Percentiles rank a stretch among this genome's conserved stretches.
phyloP scores from a whole-genome alignment of 2,797 vertebrate species.

The Chaetophractus vellerosus region DNA sequence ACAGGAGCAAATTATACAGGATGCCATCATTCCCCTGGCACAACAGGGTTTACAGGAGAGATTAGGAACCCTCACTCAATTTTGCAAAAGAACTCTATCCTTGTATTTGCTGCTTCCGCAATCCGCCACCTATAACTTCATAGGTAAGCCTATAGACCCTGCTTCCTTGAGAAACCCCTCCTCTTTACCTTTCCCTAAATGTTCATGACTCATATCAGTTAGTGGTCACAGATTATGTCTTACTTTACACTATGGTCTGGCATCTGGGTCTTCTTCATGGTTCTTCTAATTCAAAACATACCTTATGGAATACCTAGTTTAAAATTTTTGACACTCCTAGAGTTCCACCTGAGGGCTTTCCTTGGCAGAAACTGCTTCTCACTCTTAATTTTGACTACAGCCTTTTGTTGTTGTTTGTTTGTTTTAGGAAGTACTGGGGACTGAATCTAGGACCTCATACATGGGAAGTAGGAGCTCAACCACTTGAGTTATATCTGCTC shows the following conservation, averaged over 20 bases:
- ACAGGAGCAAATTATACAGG: background rate
- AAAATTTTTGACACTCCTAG: conserved; percentile 3
- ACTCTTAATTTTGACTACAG: conserved; percentile 14
- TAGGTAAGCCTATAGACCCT: background rate
- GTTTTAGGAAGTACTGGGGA: no score
- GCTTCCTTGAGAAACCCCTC: background rate
- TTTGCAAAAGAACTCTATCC: conserved; percentile 48
- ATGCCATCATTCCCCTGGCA: conserved; percentile 5
- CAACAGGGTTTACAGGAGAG: background rate
- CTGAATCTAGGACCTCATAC: no score
- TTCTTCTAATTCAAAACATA: conserved; percentile 16
- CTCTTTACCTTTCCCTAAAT: background rate
- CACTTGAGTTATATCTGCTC: no score
- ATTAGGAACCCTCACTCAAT: conserved; percentile 16
- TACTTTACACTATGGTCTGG: background rate
- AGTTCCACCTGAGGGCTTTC: background rate
- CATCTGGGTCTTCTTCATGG: background rate
- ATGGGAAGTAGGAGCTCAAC: no score
- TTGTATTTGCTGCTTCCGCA: background rate
- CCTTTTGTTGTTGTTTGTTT: no score
- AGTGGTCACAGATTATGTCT: background rate
- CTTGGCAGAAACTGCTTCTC: conserved; percentile 55
- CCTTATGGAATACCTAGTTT: background rate
- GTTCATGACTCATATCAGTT: background rate
- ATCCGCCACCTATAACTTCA: conserved; percentile 22